Base-by-base conservation (phyloP, 2,888 invertebrate genomes). In the Apodemia hepburni region DNA sequence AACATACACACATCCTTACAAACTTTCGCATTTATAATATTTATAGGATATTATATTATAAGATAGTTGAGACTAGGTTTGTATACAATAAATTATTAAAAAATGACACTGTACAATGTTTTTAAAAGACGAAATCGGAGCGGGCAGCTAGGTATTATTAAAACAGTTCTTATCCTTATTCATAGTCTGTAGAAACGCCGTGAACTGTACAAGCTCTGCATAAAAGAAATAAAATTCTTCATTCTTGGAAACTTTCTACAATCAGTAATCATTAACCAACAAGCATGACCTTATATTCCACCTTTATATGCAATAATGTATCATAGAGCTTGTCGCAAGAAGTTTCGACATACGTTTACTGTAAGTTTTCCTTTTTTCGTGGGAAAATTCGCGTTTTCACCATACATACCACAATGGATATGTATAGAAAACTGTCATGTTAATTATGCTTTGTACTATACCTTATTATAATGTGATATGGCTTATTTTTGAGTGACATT, bases 341-440 rank as follows among this genome's bases (percentile, higher is more conserved):
- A 67, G 79, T 85, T 86, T 85, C 85, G 75, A 85, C 84, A 84
- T 69, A 72, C 70, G 73, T 70, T 67, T 74, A 76, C 77, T 74
- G 77, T 73, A 74, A 78, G 79, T 85, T 89, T 89, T 85, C 84
- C 86, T 87, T 88, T 87, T 89, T 89, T 87, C 87, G 88, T 87
- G 88, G 85, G 90, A 88, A 88, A 79, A 79, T 75, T 70, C 61
- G 33, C 79, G 82, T 88, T 88, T 88, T 88, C 89, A 84, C 87
- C 79, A 75, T 77, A 77, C 74, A 33, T 73, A 69, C 63, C 75
- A 84, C 84, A 86, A 86, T 86, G 81, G 73, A 72, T 65, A 66
- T 66, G 68, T 75, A 67, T 74, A 75, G 70, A 71, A 72, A 72
- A 73, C 68, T 64, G 62, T 68, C 58, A 66, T 66, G 64, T 65